Evolutionary conservation across 2,888 invertebrate species (phyloP).

Genomic region (Ophion ellenae): DNA sequence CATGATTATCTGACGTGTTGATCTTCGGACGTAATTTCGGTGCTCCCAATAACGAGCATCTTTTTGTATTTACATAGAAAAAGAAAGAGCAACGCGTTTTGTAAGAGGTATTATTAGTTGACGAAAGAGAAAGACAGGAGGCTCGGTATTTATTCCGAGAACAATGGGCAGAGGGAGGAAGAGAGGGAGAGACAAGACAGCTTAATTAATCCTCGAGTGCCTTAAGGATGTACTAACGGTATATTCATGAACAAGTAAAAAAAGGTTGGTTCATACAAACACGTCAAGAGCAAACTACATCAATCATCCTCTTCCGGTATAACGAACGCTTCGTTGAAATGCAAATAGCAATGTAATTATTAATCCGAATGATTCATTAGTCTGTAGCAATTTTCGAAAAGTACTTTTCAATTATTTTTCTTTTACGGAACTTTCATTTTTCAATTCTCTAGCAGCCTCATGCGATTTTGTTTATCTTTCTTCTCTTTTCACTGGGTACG

Average conservation of each 20-base stretch:
- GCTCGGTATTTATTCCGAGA: conserved; percentile 30
- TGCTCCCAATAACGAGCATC: conserved; percentile 37
- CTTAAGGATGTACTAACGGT: conserved; percentile 34
- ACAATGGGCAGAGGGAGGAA: conserved; percentile 16
- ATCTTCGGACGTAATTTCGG: conserved; percentile 27
- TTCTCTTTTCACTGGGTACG: no score
- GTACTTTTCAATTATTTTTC: background rate
- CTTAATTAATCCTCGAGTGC: conserved; percentile 27
- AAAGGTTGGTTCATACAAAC: conserved; percentile 2
- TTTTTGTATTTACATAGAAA: background rate
- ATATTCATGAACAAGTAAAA: background rate
- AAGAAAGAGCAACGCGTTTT: conserved; percentile 7
- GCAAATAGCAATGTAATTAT: background rate
- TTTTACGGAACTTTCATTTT: background rate
- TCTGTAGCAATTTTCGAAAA: background rate
- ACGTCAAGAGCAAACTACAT: conserved; percentile 21
- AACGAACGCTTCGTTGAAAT: conserved; percentile 12
- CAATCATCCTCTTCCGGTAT: conserved; percentile 26
- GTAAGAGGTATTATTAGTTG: conserved; percentile 38
- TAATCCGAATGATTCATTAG: background rate
- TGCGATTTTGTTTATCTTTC: no score
- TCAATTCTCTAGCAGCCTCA: background rate
- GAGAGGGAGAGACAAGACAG: background rate
- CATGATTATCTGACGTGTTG: conserved; percentile 41
- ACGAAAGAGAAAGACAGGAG: conserved; percentile 12